Conservation (phyloP, 2,797 vertebrate species). For the Molossus molossus region DNA sequence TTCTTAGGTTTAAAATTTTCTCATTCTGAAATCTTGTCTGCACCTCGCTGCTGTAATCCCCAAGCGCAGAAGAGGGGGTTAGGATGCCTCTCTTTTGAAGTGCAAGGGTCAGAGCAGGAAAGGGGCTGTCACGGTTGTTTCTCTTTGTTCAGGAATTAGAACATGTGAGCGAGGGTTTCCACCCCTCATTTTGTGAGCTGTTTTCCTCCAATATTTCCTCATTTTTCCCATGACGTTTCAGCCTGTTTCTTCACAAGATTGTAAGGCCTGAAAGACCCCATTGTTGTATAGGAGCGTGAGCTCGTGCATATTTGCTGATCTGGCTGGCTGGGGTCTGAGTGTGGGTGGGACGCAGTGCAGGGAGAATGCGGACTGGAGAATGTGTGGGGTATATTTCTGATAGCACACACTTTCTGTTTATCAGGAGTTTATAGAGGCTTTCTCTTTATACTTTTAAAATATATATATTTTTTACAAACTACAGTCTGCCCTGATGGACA, state of each 20-base stretch:
- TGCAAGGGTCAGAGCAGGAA: conserved; percentile 58
- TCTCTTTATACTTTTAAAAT: conserved; percentile 69
- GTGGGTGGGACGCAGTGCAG: conserved; percentile 85
- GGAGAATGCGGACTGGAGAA: conserved; percentile 69
- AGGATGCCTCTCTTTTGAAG: conserved; percentile 71
- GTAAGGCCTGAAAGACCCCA: conserved; percentile 94
- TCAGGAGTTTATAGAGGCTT: conserved; percentile 39
- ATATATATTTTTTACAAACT: conserved; percentile 71
- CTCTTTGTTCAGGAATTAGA: conserved; percentile 78
- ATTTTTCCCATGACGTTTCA: conserved; percentile 91
- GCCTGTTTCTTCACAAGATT: conserved; percentile 88
- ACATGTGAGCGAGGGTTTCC: conserved; percentile 86
- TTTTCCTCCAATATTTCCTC: conserved; percentile 90
- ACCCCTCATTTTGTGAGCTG: conserved; percentile 87
- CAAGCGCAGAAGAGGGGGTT: neutral
- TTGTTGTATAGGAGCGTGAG: conserved; percentile 91
- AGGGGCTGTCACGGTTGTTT: conserved; percentile 75
- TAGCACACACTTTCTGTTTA: conserved; percentile 5
- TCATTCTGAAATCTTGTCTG: conserved; percentile 42
- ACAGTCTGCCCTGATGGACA: neutral
- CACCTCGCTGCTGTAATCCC: conserved; percentile 54
- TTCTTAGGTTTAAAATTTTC: conserved; percentile 62
- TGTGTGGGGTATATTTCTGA: neutral
- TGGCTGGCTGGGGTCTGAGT: conserved; percentile 87
- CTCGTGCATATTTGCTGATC: conserved; percentile 85